Base-by-base conservation (phyloP, 2,113 vertebrate genomes). In the Pygathrix nemaeus region DNA sequence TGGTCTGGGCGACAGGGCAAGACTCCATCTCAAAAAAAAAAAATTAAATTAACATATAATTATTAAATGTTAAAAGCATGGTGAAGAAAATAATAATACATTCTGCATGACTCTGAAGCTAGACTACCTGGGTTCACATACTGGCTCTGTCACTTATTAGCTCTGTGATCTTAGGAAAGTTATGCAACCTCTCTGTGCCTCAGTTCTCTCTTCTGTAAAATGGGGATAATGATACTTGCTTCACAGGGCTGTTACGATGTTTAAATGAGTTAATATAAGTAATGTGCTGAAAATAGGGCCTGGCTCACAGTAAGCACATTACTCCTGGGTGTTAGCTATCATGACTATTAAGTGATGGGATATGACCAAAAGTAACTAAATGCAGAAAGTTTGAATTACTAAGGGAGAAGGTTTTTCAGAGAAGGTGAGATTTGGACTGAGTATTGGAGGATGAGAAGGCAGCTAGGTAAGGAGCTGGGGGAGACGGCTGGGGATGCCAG, bases 81-180 rank as follows among this genome's bases (percentile, higher is more conserved):
- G 6, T 66, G 43, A 27, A 86, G 18, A 52, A 80, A 82, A 30
- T 30, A 40, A 76, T 43, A 3, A 30, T 6, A 50, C 16, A 76
- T 35, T 57, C 43, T 20, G 10, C 21, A 3, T 10, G 70, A 59
- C 75, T 76, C 78, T 23, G 61, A 76, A 80, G 70, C 48, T 11
- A 61, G 52, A 40, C 21, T 21, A 4, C 45, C n/a, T 61, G 21
- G 38, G 61, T 84, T 93, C 81, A 79, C 70, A 94, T 35, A 9
- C 57, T 23, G 45, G 13, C 73, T 78, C 59, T 86, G 72, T 88
- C 50, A 30, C 30, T 87, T 50, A 38, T 18, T 68, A 40, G 61
- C 55, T 92, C 32, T 92, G 80, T 96, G 89, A 93, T 52, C 66
- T 88, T 55, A 68, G 79, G 43, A 61, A 92, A 86, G 25, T 61